A percentile compares a stretch with the other conserved stretches of the same genome.
These are phyloP conservation scores for Leuciscus waleckii DNA, from an alignment of 2,797 vertebrate species.

Conservation along the genomic window DNA sequence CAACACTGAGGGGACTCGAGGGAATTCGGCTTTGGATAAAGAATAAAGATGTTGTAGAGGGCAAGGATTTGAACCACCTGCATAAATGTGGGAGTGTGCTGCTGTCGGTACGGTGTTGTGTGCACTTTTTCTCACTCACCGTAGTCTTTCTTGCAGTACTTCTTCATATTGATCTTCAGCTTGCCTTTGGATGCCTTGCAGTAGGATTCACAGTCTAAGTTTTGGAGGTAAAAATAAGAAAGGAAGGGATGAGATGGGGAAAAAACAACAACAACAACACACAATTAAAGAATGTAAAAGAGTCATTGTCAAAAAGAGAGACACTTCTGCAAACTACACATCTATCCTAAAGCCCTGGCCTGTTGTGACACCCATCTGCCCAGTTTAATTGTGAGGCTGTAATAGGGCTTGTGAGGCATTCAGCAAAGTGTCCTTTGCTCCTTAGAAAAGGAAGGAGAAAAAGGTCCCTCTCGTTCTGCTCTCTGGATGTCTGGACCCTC, in stretches of 20 bases:
- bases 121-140: slow-evolving; percentile 81
- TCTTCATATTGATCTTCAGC: slow-evolving; percentile 99
- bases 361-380: slow-evolving; percentile 78
- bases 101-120: background rate
- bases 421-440: slow-evolving; percentile 71
- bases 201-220: slow-evolving; percentile 91
- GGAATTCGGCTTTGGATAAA: slow-evolving; percentile 64
- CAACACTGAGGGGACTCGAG: slow-evolving; percentile 38
- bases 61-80: slow-evolving; percentile 47
- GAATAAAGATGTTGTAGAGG: slow-evolving; percentile 55
- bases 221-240: slow-evolving; percentile 25
- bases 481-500: slow-evolving; percentile 70
- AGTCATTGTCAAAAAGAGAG: slow-evolving; percentile 62
- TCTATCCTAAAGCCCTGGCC: slow-evolving; percentile 70
- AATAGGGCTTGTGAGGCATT: slow-evolving; percentile 70
- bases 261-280: background rate
- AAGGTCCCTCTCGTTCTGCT: slow-evolving; percentile 68
- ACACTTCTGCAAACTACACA: slow-evolving; percentile 72
- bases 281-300: slow-evolving; percentile 51
- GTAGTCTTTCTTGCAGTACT: slow-evolving; percentile 99
- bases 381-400: slow-evolving; percentile 68
- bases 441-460: slow-evolving; percentile 77
- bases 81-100: slow-evolving; percentile 20
- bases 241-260: background rate
- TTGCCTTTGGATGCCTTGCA: slow-evolving; percentile 98